These are phyloP conservation scores for Calcarius lapponicus DNA, from an alignment of 2,797 vertebrate species.

Conservation along the genomic window DNA sequence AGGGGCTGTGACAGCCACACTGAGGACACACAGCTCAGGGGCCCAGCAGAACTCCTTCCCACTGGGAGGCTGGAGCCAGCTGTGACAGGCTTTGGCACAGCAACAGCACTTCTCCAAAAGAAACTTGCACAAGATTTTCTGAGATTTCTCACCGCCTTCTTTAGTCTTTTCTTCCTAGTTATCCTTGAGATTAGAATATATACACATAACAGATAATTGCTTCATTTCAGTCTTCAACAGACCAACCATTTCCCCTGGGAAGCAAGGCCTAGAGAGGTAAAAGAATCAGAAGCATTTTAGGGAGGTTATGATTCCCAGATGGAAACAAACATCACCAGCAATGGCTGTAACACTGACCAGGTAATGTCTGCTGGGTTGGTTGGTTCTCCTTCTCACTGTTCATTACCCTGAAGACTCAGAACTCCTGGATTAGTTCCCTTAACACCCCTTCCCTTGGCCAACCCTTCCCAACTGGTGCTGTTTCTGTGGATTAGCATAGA, in stretches of 20 bases:
- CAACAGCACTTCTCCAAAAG: not conserved
- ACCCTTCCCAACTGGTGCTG: conserved; percentile 31
- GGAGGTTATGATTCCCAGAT: not conserved
- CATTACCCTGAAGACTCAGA: not conserved
- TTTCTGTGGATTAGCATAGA: conserved; percentile 15
- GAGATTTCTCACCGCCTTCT: not conserved
- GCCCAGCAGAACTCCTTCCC: not conserved
- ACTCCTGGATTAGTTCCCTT: not conserved
- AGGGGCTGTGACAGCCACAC: not conserved
- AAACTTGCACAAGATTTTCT: not conserved
- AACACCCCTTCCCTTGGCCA: not conserved
- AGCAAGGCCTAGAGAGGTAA: conserved; percentile 51
- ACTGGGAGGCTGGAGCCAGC: not conserved
- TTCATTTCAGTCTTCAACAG: conserved; percentile 30
- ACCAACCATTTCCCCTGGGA: conserved; percentile 8
- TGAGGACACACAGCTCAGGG: not conserved
- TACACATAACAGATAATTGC: not conserved
- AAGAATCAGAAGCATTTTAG: not conserved
- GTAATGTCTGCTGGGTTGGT: not conserved
- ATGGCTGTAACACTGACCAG: not conserved
- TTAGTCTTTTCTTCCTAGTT: not conserved
- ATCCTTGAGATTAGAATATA: conserved; percentile 34
- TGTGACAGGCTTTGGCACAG: conserved; percentile 19
- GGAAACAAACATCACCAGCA: not conserved
- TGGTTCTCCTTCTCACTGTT: not conserved